phyloP scores from a whole-genome alignment of 2,797 vertebrate genomes.

The Crax fasciolata region DNA sequence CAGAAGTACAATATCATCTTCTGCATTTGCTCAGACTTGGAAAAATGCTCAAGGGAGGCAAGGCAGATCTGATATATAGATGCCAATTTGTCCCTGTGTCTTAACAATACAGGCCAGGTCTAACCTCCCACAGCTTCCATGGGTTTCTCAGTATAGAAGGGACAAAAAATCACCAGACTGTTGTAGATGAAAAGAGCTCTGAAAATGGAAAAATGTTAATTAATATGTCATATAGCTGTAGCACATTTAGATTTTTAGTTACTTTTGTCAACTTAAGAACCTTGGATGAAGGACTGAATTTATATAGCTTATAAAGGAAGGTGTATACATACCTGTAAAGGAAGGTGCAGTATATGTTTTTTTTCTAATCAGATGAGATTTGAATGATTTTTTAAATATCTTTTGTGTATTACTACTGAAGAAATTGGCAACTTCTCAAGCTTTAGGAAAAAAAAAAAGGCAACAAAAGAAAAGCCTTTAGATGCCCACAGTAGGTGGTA shows the following conservation, averaged over 20 bases:
- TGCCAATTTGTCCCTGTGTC: constrained; percentile 37
- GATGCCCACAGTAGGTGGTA: constrained; percentile 81
- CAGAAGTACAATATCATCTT: not conserved
- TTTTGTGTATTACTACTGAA: constrained; percentile 60
- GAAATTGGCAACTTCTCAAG: constrained; percentile 72
- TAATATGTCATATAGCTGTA: not conserved
- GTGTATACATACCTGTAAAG: not conserved
- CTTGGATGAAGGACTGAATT: not conserved
- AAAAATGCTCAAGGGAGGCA: constrained; percentile 36
- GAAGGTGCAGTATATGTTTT: not conserved
- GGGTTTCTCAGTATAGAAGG: not conserved
- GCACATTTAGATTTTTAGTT: not conserved
- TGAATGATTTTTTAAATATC: constrained; percentile 53
- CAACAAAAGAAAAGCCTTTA: constrained; percentile 77
- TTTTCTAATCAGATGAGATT: constrained; percentile 45
- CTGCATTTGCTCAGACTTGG: constrained; percentile 7
- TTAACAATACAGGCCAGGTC: constrained; percentile 29
- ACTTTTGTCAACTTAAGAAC: not conserved
- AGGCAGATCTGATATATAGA: not conserved
- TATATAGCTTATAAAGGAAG: not conserved
- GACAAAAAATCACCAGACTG: not conserved
- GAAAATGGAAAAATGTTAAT: constrained; percentile 36
- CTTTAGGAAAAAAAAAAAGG: constrained; percentile 50
- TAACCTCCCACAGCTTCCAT: constrained; percentile 35
- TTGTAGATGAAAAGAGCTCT: not conserved